Evolutionary conservation across 1,140 invertebrate species (phyloP), one percentile per base, ranked within the genome.

Genomic region (Saccostrea echinata): DNA sequence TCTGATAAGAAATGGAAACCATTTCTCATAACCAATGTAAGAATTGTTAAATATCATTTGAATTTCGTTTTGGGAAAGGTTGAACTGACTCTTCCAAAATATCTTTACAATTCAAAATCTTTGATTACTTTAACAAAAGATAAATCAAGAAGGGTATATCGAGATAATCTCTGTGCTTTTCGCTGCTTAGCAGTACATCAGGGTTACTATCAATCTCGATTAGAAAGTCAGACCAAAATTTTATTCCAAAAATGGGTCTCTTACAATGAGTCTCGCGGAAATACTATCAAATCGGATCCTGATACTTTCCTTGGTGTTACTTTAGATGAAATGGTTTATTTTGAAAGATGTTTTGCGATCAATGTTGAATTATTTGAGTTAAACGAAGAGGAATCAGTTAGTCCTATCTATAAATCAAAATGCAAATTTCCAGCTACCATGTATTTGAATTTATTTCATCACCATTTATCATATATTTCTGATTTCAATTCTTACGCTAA

Each of bases 241-340:
- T 81, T 91, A 91, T 51, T 24, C 88, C 51, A 76, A 88, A 53
- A 89, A 91, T 87, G 89, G 89, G 18, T 35, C 90, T 0, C 16
- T 21, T n/a, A 83, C 88, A 33, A 87, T 84, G 13, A 57, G 21
- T 16, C 13, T 16, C 55, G 21, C 13, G 13, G 16, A 55, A 55
- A 8, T 16, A 21, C 13, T 21, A 57, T 57, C 13, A 57, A 57
- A 16, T 57, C 55, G 21, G 21, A 57, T 57, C 21, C 55, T 16
- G 21, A 57, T 16, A 57, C 55, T 12, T 57, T 57, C 21, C 55
- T 21, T 57, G 55, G 55, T 57, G 21, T 57, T 57, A 57, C n/a
- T n/a, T n/a, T n/a, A n/a, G n/a, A n/a, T n/a, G n/a, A n/a, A n/a
- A n/a, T n/a, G n/a, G n/a, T n/a, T n/a, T n/a, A n/a, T n/a, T n/a